A percentile compares a stretch with the other conserved stretches of the same genome.
phyloP scores from a whole-genome alignment of 2,113 vertebrate species.

The Galeopterus variegatus region DNA sequence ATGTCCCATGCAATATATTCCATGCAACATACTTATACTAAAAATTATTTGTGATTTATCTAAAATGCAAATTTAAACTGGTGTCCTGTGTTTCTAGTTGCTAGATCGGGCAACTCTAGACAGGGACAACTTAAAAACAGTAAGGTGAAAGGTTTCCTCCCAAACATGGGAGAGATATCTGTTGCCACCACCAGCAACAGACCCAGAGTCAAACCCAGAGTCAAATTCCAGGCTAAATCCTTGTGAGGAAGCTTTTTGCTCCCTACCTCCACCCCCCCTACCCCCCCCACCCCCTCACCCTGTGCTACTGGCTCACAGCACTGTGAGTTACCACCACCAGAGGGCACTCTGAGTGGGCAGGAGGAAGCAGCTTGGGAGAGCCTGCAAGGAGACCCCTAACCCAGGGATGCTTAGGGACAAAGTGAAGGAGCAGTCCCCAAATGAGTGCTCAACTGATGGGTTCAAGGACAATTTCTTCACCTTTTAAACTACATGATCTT shows the following conservation, averaged over 20 bases:
- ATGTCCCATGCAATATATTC: background rate
- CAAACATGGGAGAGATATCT: background rate
- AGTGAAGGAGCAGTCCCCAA: too few species aligned
- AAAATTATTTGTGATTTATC: background rate
- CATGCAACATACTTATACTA: background rate
- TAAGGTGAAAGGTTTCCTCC: background rate
- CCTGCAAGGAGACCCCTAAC: too few species aligned
- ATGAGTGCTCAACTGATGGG: background rate
- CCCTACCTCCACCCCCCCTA: too few species aligned
- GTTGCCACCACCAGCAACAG: background rate
- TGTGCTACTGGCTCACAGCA: fast-evolving
- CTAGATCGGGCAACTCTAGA: background rate
- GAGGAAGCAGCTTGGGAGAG: background rate
- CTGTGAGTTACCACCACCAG: background rate
- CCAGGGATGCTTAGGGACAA: fast-evolving
- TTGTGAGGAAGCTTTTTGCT: fast-evolving
- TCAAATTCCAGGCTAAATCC: background rate
- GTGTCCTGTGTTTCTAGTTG: background rate
- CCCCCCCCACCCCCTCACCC: fast-evolving
- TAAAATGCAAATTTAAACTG: background rate
- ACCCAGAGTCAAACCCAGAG: background rate
- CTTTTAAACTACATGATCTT: background rate
- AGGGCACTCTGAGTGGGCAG: background rate
- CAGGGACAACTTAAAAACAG: background rate
- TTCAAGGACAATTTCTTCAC: background rate